phyloP scores from a whole-genome alignment of 2,888 invertebrate genomes.

The Philonicus albiceps region DNA sequence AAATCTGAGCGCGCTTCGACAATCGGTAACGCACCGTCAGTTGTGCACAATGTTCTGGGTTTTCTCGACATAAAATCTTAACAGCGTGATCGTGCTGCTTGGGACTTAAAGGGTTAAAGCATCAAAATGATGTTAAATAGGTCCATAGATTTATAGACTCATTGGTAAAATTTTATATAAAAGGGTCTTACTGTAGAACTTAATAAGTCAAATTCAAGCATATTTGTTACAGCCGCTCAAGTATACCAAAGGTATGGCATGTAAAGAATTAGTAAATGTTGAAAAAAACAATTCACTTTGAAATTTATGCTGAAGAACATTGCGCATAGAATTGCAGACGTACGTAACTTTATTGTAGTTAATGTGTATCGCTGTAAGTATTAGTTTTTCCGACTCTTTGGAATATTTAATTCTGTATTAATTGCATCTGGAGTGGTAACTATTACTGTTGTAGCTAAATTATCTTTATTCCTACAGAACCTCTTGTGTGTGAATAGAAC shows the following conservation, averaged over 20 bases:
- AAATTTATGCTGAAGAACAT: background rate
- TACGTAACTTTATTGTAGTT: background rate
- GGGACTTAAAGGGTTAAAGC: no score
- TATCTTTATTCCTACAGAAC: background rate
- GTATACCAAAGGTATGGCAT: background rate
- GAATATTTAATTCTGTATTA: background rate
- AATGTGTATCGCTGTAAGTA: background rate
- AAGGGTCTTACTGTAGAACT: no score
- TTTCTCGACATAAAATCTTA: no score
- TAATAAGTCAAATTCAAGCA: no score
- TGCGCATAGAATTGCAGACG: background rate
- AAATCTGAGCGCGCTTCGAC: no score
- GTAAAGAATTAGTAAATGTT: background rate
- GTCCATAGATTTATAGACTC: no score
- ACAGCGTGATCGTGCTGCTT: no score
- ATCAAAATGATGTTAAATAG: background rate
- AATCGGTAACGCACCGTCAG: no score
- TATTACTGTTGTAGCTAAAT: background rate
- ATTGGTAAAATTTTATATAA: no score
- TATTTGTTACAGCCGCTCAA: background rate
- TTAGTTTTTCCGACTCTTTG: background rate
- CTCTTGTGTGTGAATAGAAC: background rate
- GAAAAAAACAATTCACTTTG: background rate
- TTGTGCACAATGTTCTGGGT: no score
- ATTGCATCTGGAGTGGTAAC: background rate